Evolutionary conservation across 2,113 vertebrate genomes (phyloP), one percentile per base, ranked within the genome.

Genomic region (Chroicocephalus ridibundus): DNA sequence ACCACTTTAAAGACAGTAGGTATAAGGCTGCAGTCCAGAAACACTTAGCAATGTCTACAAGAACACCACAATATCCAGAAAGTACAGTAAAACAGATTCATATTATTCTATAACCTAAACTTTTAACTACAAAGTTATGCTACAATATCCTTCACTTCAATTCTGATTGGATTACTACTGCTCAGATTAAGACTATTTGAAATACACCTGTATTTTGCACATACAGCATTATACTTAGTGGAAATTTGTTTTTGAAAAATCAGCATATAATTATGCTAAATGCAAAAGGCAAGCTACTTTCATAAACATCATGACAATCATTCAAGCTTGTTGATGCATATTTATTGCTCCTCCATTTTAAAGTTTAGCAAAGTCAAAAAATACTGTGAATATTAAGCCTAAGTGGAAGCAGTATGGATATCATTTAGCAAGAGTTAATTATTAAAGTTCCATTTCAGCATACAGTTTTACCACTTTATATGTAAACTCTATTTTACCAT

Each of bases 311-410:
- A 61, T 6, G 46, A 88, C 58, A 68, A 78, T 54, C 90, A 92
- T 82, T 93, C 52, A 90, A 25, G 15, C 51, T 64, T 77, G 14
- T 29, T 52, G 38, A 95, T 66, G 42, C 42, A 82, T 94, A 96
- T 93, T 93, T 94, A 97, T 80, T 83, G 66, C 25, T 88, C 69
- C 96, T 44, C 82, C 46, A 91, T 58, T 93, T 96, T 81, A 51
- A 95, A 95, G 75, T 62, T 96, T 52, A 94, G 17, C 87, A 76
- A 83, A 93, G 93, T 42, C 40, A 95, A 83, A 91, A 91, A 78
- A 42, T 15, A n/a, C 9, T 55, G 15, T 71, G 93, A 96, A 86
- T 83, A 95, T 62, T 86, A 94, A 87, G 46, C 72, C 75, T 62
- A 87, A 94, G 84, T 5, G 1, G 80, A 84, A 38, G 13, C 46